phyloP scores from a whole-genome alignment of 1,140 invertebrate genomes.

The Polyergus mexicanus region DNA sequence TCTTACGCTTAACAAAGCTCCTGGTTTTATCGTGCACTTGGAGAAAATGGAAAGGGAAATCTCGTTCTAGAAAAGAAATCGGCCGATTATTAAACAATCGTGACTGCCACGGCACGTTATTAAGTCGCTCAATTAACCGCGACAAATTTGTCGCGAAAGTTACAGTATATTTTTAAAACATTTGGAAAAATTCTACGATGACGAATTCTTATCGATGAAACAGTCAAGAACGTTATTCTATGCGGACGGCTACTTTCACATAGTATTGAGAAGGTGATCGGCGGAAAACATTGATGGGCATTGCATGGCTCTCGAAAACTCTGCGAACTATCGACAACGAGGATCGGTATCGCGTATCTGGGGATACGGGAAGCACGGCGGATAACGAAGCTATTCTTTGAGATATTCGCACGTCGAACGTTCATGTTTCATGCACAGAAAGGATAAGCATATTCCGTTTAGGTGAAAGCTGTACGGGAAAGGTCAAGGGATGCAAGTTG shows the following conservation, averaged over 20 bases:
- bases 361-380: neutral
- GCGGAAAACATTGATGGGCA: conserved; percentile 38
- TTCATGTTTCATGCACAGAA: neutral
- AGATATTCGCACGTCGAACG: conserved; percentile 38
- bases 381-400: conserved; percentile 60
- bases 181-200: conserved; percentile 5
- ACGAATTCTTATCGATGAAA: conserved; percentile 18
- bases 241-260: neutral
- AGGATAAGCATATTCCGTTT: conserved; percentile 41
- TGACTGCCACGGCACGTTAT: neutral
- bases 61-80: neutral
- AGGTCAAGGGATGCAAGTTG: conserved; percentile 35
- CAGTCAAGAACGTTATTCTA: neutral
- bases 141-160: conserved; percentile 11
- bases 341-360: neutral
- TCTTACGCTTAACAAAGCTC: neutral
- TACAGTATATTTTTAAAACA: conserved; percentile 21
- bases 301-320: conserved; percentile 35
- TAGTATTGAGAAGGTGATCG: conserved; percentile 33
- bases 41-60: neutral
- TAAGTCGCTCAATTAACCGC: conserved; percentile 19
- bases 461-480: conserved; percentile 36
- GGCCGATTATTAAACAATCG: neutral
- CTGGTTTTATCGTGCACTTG: neutral
- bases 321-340: conserved; percentile 7